Percentiles rank a stretch among this genome's conserved stretches.
These are phyloP conservation scores for Boloria selene DNA, from an alignment of 2,888 invertebrate genomes.

Conservation along the genomic window DNA sequence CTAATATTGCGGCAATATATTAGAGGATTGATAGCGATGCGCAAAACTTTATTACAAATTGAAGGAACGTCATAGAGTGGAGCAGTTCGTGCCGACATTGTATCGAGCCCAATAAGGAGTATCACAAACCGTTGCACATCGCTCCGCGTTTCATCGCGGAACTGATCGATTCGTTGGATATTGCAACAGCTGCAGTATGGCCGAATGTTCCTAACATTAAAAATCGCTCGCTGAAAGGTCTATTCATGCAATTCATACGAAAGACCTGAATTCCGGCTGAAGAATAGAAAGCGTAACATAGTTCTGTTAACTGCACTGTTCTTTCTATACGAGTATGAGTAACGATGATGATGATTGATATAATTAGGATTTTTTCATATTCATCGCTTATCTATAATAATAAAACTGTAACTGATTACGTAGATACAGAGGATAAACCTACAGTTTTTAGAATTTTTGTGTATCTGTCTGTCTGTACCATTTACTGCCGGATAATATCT, in stretches of 20 bases:
- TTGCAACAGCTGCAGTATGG: conserved; percentile 44
- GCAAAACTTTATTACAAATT: conserved; percentile 51
- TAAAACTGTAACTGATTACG: too few relatives aligned
- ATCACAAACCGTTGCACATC: conserved; percentile 50
- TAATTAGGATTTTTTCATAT: not conserved
- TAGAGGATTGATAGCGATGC: conserved; percentile 23
- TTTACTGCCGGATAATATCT: too few relatives aligned
- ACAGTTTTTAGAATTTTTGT: too few relatives aligned
- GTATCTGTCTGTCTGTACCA: too few relatives aligned
- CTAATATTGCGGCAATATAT: conserved; percentile 24
- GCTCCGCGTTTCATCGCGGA: conserved; percentile 46
- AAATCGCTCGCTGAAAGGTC: conserved; percentile 51
- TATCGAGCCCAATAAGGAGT: conserved; percentile 47
- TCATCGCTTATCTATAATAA: not conserved
- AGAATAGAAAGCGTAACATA: conserved; percentile 27
- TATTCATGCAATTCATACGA: conserved; percentile 48
- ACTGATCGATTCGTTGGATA: conserved; percentile 45
- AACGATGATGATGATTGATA: not conserved
- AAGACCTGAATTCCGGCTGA: conserved; percentile 42
- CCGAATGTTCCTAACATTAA: conserved; percentile 46
- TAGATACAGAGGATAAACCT: too few relatives aligned
- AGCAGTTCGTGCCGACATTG: conserved; percentile 54
- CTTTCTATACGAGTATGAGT: not conserved
- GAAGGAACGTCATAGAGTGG: conserved; percentile 50
- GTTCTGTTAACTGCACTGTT: not conserved